These are phyloP conservation scores for Aix galericulata DNA, from an alignment of 2,113 vertebrate genomes.

Conservation along the genomic window DNA sequence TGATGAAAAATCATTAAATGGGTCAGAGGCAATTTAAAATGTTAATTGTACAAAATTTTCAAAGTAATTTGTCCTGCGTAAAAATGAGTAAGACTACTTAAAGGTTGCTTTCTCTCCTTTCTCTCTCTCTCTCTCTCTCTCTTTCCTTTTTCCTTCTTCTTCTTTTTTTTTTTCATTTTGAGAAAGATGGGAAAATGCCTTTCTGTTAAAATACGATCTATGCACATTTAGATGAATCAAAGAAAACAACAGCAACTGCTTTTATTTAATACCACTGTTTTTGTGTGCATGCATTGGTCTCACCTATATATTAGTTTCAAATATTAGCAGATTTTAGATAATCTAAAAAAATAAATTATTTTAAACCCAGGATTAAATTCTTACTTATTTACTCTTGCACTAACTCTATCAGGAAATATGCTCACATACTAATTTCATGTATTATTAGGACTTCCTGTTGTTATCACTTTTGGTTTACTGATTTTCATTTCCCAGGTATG, in stretches of 20 bases:
- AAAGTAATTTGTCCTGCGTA: neutral
- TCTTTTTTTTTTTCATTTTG: neutral
- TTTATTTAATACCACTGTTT: neutral
- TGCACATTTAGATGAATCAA: neutral
- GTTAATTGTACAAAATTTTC: neutral
- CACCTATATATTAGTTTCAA: neutral
- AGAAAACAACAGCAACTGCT: neutral
- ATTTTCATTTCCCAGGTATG: neutral
- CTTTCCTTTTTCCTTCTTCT: too few species aligned
- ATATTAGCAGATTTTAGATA: neutral
- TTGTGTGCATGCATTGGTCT: neutral
- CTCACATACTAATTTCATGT: neutral
- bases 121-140: too few species aligned
- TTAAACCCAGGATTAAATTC: neutral
- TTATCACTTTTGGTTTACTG: neutral
- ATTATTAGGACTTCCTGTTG: neutral
- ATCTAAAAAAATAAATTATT: neutral
- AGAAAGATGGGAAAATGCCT: neutral
- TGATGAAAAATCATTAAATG: neutral
- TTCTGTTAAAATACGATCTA: neutral
- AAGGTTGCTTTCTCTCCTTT: neutral
- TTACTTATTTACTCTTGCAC: neutral
- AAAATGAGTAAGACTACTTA: neutral
- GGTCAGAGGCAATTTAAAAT: neutral
- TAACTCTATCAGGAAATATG: neutral